These are phyloP conservation scores for Drosophila hydei DNA, from an alignment of 1,140 invertebrate species.

Conservation along the genomic window DNA sequence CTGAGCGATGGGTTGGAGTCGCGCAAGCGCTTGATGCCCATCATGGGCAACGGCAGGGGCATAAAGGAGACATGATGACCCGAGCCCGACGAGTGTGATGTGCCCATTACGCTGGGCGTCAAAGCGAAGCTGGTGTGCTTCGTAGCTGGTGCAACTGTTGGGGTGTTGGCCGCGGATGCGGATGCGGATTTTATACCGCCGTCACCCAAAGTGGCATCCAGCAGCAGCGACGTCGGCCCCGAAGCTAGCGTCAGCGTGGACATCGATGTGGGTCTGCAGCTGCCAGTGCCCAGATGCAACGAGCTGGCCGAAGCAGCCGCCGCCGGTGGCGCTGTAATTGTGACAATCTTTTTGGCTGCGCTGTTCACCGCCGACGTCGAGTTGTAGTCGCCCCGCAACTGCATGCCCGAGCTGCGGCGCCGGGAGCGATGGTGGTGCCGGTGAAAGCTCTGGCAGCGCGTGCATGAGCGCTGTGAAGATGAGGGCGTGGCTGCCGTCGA, in stretches of 20 bases:
- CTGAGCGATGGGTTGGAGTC: conserved; percentile 58
- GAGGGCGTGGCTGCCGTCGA: conserved; percentile 57
- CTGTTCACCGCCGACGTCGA: conserved; percentile 73
- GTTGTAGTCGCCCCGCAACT: conserved; percentile 62
- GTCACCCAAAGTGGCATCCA: conserved; percentile 33
- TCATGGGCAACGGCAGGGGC: conserved; percentile 53
- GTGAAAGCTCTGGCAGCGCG: conserved; percentile 81
- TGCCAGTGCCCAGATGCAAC: conserved; percentile 55
- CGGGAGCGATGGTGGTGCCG: conserved; percentile 76
- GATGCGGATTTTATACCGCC: conserved; percentile 32
- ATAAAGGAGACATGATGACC: conserved; percentile 73
- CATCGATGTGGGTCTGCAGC: conserved; percentile 53
- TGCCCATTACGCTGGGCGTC: conserved; percentile 49
- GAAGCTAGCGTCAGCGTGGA: conserved; percentile 72
- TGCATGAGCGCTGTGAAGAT: conserved; percentile 73
- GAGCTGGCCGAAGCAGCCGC: conserved; percentile 66
- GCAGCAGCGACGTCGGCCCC: conserved; percentile 56
- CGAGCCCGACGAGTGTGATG: conserved; percentile 47
- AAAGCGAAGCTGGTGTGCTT: conserved; percentile 65
- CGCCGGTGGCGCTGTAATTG: conserved; percentile 69
- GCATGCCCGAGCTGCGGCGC: conserved; percentile 74
- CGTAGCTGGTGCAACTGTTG: conserved; percentile 45
- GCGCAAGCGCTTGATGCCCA: conserved; percentile 58
- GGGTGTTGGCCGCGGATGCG: conserved; percentile 67
- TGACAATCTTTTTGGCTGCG: conserved; percentile 72